Conservation (phyloP, 2,888 invertebrate species). For the Ormyrus pomaceus region DNA sequence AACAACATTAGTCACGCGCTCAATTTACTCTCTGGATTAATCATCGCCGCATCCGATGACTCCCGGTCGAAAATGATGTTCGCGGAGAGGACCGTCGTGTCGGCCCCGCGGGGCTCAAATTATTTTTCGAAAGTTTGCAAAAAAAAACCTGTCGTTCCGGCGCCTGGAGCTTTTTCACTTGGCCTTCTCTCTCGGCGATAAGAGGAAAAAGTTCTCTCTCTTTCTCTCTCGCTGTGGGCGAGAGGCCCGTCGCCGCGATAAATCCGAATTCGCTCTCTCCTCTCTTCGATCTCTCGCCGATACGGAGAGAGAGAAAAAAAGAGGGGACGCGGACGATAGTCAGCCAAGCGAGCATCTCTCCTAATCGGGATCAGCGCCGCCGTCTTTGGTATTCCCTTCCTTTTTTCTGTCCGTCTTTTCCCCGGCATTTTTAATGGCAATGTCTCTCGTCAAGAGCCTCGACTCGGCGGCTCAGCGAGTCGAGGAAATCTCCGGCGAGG, state of each 20-base stretch:
- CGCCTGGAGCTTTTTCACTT: conserved; percentile 47
- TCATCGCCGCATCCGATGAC: no score
- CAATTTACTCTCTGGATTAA: no score
- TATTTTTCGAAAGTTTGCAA: no score
- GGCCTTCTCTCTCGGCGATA: conserved; percentile 23
- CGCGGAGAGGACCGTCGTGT: no score
- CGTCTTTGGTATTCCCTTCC: not conserved
- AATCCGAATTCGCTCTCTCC: conserved; percentile 32
- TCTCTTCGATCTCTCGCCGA: conserved; percentile 28
- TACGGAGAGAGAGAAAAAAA: not conserved
- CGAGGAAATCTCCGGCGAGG: not conserved
- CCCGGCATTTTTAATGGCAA: conserved; percentile 46
- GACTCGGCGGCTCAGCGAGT: not conserved
- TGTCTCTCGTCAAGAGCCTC: not conserved
- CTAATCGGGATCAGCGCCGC: conserved; percentile 33
- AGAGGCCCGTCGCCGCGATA: conserved; percentile 27
- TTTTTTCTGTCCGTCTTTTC: not conserved
- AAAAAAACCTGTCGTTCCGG: not conserved
- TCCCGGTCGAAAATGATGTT: no score
- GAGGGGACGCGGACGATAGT: not conserved
- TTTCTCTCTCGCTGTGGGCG: not conserved
- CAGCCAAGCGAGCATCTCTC: conserved; percentile 25
- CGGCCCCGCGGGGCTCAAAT: no score
- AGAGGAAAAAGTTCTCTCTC: conserved; percentile 7
- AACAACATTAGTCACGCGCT: no score